Evolutionary conservation across 2,113 vertebrate genomes (phyloP), one percentile per base, ranked within the genome.

Genomic region (Suricata suricatta): DNA sequence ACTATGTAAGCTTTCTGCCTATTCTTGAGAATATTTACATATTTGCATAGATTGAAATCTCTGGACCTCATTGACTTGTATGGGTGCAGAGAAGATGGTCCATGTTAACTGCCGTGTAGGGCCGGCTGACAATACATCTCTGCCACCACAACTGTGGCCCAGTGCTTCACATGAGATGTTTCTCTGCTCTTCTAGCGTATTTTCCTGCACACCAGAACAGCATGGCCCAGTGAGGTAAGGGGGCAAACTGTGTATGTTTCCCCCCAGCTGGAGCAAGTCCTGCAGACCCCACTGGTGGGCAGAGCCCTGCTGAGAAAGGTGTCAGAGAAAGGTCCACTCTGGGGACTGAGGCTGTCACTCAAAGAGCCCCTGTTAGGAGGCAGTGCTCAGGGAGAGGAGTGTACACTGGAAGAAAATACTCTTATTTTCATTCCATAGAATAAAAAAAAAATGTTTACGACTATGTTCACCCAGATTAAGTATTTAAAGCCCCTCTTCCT

Each of bases 111-210:
- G 87, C 96, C 80, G 87, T 50, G 90, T 93, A 35, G 19, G 90
- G 85, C 92, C 99, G 99, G 99, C 99, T 98, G 98, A 98, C 98
- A 95, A 88, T 98, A 99, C 97, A 72, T 98, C 98, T 98, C 98
- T 99, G 99, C 98, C 99, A 98, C 98, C 99, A 99, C 98, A 96
- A 98, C 98, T 99, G 99, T 92, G 94, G 98, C 98, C 98, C 64
- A 87, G 98, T 98, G 97, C 98, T 99, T 98, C 88, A 82, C 87
- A 82, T 95, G 71, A 97, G 95, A 93, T 97, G 98, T 98, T 71
- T 98, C 99, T 98, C 96, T 97, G 98, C 98, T 98, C 97, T 98
- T 98, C 98, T 98, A 97, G 98, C 97, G 98, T 96, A 98, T 98
- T 98, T 96, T 95, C 96, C 97, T 98, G 86, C 98, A 98, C 13